A percentile compares a stretch with the other conserved stretches of the same genome.
phyloP scores from a whole-genome alignment of 2,113 vertebrate genomes.

The Chionis minor region DNA sequence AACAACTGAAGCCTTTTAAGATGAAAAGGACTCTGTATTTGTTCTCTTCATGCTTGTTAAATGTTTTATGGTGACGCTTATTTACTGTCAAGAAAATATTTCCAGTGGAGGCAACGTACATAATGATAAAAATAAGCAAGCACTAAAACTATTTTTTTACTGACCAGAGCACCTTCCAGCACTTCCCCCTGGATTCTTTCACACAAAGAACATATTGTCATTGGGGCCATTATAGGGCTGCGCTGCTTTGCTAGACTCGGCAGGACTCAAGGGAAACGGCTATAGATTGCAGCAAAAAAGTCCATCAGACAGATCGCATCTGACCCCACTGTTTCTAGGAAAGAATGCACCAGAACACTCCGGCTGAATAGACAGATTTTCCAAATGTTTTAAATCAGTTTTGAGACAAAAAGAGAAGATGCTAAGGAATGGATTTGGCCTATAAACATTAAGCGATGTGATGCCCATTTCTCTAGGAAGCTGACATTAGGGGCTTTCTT shows the following conservation, averaged over 20 bases:
- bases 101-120: conserved; percentile 82
- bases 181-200: conserved; percentile 89
- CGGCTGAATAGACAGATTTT: conserved; percentile 96
- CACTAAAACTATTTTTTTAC: conserved; percentile 83
- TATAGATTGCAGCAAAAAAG: conserved; percentile 89
- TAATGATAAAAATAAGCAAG: conserved; percentile 84
- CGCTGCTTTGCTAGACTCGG: conserved; percentile 81
- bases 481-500: conserved; percentile 85
- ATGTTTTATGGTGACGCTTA: conserved; percentile 79
- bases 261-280: conserved; percentile 88
- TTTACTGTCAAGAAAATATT: conserved; percentile 88
- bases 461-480: conserved; percentile 87
- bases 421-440: conserved; percentile 92
- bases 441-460: conserved; percentile 83
- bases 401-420: conserved; percentile 85
- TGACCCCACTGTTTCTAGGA: conserved; percentile 85
- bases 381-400: conserved; percentile 98
- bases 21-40: conserved; percentile 73
- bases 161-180: conserved; percentile 81
- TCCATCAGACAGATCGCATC: conserved; percentile 91
- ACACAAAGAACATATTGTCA: conserved; percentile 98
- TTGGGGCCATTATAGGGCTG: conserved; percentile 88
- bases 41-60: conserved; percentile 80
- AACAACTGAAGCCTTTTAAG: conserved; percentile 66
- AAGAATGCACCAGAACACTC: conserved; percentile 82